A percentile compares a stretch with the other conserved stretches of the same genome.
Evolutionary conservation across 2,113 vertebrate species (phyloP).

Genomic region (Abramis brama): DNA sequence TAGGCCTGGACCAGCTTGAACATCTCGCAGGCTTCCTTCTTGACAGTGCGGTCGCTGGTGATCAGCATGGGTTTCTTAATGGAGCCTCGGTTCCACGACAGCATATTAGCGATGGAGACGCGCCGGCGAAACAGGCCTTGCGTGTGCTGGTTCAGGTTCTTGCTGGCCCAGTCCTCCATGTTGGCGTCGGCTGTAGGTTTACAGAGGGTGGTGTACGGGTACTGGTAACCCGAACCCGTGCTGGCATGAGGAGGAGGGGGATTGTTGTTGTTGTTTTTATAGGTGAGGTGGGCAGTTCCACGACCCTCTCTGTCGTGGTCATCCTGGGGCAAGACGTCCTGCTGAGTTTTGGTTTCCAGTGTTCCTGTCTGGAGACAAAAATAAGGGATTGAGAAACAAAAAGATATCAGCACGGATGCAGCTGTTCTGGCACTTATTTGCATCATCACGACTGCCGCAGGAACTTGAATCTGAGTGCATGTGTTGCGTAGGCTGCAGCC

Average conservation of each 20-base stretch:
- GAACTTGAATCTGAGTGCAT: constrained; percentile 22
- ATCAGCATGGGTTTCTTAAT: constrained; percentile 85
- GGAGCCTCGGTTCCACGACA: constrained; percentile 79
- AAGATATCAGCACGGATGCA: constrained; percentile 14
- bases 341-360: constrained; percentile 65
- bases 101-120: constrained; percentile 82
- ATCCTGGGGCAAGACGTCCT: constrained; percentile 55
- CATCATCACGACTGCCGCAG: constrained; percentile 4
- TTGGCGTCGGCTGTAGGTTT: constrained; percentile 77
- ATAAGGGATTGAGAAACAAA: constrained; percentile 8
- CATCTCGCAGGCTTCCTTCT: constrained; percentile 82
- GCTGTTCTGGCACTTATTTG: constrained; percentile 5
- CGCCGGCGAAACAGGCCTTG: constrained; percentile 81
- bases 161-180: constrained; percentile 83
- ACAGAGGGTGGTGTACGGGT: constrained; percentile 73
- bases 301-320: neutral
- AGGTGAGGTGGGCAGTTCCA: neutral
- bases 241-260: constrained; percentile 16
- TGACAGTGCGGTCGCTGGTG: constrained; percentile 77
- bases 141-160: constrained; percentile 84
- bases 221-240: constrained; percentile 66
- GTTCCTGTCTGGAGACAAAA: constrained; percentile 63
- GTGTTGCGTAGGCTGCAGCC: constrained; percentile 25
- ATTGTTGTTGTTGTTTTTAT: constrained; percentile 13
- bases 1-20: constrained; percentile 84